Conservation (phyloP, 1,140 invertebrate genomes). For the Bombus affinis region DNA sequence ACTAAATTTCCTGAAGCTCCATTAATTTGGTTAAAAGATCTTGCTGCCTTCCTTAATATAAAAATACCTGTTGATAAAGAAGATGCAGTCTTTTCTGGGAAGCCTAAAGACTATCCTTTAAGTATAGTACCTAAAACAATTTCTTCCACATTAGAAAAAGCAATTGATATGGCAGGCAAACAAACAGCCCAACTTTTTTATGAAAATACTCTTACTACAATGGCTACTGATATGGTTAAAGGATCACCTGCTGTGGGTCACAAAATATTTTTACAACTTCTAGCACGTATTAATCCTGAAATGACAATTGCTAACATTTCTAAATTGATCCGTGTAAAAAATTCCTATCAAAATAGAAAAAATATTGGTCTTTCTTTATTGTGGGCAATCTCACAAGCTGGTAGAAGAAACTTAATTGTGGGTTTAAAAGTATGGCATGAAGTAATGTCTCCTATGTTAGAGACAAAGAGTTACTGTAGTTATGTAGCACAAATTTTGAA, state of each 20-base stretch:
- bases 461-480: constrained; percentile 88
- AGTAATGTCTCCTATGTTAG: constrained; percentile 89
- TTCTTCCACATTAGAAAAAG: constrained; percentile 82
- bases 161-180: constrained; percentile 83
- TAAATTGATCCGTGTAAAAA: constrained; percentile 86
- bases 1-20: constrained; percentile 85
- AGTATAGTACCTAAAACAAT: constrained; percentile 83
- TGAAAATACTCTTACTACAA: constrained; percentile 85
- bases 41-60: constrained; percentile 85
- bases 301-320: constrained; percentile 84
- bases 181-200: constrained; percentile 85
- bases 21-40: constrained; percentile 85
- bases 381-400: constrained; percentile 91
- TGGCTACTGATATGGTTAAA: constrained; percentile 87
- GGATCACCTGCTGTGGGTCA: constrained; percentile 85
- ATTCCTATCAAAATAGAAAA: constrained; percentile 91
- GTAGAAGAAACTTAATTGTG: constrained; percentile 85
- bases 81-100: constrained; percentile 84
- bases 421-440: constrained; percentile 93
- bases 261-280: constrained; percentile 87
- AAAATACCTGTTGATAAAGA: constrained; percentile 85
- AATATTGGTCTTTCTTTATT: constrained; percentile 89
- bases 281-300: constrained; percentile 86
- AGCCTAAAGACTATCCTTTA: constrained; percentile 82
- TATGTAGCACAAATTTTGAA: constrained; percentile 88